Evolutionary conservation across 92 coral and sea anemone species (phyloP).

Genomic region (Chrysogorgia sp.): DNA sequence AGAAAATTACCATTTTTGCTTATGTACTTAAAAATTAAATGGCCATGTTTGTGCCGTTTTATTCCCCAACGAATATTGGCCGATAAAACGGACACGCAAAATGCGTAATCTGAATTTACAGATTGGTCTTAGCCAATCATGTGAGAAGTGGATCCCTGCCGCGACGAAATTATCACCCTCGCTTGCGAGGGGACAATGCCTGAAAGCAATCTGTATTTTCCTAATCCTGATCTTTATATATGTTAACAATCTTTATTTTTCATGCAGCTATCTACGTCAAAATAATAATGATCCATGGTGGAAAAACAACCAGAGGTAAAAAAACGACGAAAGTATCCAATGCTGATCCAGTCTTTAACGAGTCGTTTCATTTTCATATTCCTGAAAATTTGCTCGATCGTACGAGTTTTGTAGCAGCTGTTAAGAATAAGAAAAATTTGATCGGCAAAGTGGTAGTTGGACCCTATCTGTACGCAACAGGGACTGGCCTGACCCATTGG

Average conservation of each 20-base stretch:
- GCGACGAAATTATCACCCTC: too few relatives aligned
- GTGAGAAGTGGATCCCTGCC: too few relatives aligned
- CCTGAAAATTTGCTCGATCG: slow-evolving; percentile 72
- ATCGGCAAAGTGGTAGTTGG: slow-evolving; percentile 89
- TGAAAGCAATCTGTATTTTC: background rate
- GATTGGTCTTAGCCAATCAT: background rate
- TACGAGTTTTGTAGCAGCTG: slow-evolving; percentile 82
- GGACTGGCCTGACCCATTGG: slow-evolving; percentile 92
- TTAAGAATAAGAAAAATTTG: slow-evolving; percentile 68
- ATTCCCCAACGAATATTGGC: too few relatives aligned
- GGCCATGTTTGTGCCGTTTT: too few relatives aligned
- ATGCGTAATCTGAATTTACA: too few relatives aligned
- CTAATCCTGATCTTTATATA: background rate
- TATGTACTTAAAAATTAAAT: too few relatives aligned
- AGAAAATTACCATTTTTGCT: too few relatives aligned
- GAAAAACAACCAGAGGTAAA: slow-evolving; percentile 74
- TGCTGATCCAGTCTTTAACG: slow-evolving; percentile 73
- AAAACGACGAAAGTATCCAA: slow-evolving; percentile 68
- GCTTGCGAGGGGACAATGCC: too few relatives aligned
- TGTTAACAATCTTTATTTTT: background rate
- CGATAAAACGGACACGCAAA: too few relatives aligned
- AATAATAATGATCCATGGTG: slow-evolving; percentile 83
- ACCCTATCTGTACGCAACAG: slow-evolving; percentile 89
- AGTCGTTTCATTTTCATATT: slow-evolving; percentile 83
- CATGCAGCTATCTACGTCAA: slow-evolving; percentile 83